Evolutionary conservation across 2,888 invertebrate genomes (phyloP).

Genomic region (Mesorhabditis belari): DNA sequence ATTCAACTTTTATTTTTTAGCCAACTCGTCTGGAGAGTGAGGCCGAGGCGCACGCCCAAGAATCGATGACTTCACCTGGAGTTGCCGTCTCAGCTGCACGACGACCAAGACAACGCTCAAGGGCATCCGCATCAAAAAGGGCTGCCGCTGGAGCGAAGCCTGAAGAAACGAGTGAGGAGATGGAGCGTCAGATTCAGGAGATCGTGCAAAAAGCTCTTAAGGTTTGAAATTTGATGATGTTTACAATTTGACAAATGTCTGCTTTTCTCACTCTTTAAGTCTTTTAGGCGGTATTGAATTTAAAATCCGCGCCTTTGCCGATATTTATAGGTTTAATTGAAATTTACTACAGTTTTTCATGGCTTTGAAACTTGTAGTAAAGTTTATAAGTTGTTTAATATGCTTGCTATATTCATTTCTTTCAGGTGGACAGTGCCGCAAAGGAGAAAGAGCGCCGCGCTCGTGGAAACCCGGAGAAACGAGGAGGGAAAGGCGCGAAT

Average conservation of each 20-base stretch:
- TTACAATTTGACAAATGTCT: not conserved
- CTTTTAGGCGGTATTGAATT: too few relatives aligned
- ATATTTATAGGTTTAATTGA: too few relatives aligned
- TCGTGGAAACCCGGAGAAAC: constrained; percentile 8
- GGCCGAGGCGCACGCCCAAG: not conserved
- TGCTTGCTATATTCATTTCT: constrained; percentile 7
- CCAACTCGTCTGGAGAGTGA: too few relatives aligned
- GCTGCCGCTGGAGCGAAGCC: constrained; percentile 11
- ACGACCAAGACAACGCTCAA: constrained; percentile 5
- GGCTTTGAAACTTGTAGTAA: not conserved
- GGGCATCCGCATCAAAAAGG: constrained; percentile 9
- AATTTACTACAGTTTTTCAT: too few relatives aligned
- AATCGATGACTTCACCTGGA: not conserved
- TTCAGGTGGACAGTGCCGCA: constrained; percentile 26
- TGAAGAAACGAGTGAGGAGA: constrained; percentile 22
- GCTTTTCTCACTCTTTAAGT: too few relatives aligned
- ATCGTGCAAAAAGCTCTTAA: constrained; percentile 24
- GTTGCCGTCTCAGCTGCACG: not conserved
- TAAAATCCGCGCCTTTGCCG: too few relatives aligned
- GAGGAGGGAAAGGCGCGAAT: not conserved
- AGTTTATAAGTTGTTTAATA: not conserved
- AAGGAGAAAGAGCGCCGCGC: constrained; percentile 33
- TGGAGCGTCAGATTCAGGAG: constrained; percentile 25
- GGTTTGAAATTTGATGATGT: not conserved
- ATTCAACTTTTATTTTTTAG: not conserved